Evolutionary conservation across 2,888 invertebrate species (phyloP).

Genomic region (Hipparchia semele): DNA sequence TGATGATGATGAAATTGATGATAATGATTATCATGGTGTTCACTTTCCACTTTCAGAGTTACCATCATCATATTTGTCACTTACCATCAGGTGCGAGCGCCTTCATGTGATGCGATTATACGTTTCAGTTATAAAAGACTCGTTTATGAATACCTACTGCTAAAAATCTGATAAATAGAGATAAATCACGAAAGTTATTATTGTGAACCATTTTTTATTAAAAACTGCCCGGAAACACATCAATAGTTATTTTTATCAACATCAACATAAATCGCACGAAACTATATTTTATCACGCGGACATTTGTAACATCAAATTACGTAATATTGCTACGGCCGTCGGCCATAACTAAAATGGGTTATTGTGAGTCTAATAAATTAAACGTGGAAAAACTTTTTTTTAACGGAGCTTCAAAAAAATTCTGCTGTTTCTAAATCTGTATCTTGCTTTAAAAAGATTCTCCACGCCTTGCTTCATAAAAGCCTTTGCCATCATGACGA

Average conservation of each 20-base stretch:
- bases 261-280: constrained; percentile 31
- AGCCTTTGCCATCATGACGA: no score
- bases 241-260: constrained; percentile 34
- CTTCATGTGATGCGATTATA: neutral
- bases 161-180: constrained; percentile 24
- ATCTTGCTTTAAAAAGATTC: no score
- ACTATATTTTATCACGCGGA: constrained; percentile 49
- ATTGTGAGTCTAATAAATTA: no score
- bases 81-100: no score
- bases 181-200: constrained; percentile 33
- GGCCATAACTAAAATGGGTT: neutral
- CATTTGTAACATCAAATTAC: constrained; percentile 27
- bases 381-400: no score
- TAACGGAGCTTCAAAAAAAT: no score
- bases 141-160: neutral
- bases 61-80: no score
- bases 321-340: neutral
- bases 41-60: no score
- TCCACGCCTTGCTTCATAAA: no score
- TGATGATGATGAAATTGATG: no score
- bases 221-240: constrained; percentile 22
- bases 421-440: no score
- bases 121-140: neutral
- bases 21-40: no score
- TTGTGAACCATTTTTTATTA: constrained; percentile 25